Conservation (phyloP, 2,113 vertebrate species). For the Dasyurus viverrinus region DNA sequence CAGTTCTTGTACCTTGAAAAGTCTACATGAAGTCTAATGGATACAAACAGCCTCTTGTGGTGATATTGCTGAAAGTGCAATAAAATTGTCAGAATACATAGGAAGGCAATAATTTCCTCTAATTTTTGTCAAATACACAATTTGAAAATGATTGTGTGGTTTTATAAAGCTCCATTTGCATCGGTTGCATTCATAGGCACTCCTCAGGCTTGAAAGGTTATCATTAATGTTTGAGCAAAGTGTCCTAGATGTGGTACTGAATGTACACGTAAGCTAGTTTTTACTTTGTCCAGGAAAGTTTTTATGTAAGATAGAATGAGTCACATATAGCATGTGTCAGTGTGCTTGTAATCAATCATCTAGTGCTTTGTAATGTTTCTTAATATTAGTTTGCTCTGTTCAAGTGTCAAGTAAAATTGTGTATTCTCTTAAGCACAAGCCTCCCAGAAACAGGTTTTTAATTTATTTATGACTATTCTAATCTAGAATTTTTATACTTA, state of each 20-base stretch:
- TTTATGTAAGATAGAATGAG: background rate
- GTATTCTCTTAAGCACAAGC: background rate
- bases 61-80: constrained; percentile 65
- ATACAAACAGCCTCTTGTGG: constrained; percentile 44
- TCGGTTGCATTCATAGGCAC: constrained; percentile 34
- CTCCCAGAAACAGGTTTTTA: background rate
- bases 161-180: constrained; percentile 57
- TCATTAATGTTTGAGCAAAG: constrained; percentile 26
- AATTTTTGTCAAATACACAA: constrained; percentile 65
- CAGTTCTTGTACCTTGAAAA: constrained; percentile 39
- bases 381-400: background rate
- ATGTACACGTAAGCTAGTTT: constrained; percentile 28
- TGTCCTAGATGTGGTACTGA: constrained; percentile 39
- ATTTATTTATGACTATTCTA: background rate
- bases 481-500: background rate
- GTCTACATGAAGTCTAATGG: constrained; percentile 43
- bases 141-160: constrained; percentile 64
- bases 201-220: constrained; percentile 41
- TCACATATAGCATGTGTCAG: background rate
- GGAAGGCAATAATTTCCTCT: constrained; percentile 54
- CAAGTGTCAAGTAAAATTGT: background rate
- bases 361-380: background rate
- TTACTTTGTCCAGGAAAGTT: background rate
- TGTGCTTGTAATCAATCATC: constrained; percentile 16
- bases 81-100: constrained; percentile 61